These are phyloP conservation scores for Leptatherina wallacei DNA, from an alignment of 2,797 vertebrate species.

Conservation along the genomic window DNA sequence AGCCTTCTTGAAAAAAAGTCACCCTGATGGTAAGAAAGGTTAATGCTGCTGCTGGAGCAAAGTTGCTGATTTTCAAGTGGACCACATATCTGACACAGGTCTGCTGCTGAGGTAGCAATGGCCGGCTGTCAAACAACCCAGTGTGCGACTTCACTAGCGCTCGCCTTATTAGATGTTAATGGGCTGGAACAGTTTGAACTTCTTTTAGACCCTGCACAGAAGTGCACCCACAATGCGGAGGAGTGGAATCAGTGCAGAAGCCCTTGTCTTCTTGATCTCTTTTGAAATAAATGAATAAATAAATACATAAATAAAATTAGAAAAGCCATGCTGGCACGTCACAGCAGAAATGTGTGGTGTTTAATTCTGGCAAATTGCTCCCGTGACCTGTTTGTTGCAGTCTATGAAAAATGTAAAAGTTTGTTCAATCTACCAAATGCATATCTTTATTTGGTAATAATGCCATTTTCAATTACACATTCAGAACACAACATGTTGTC, in stretches of 20 bases:
- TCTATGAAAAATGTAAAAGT: not conserved
- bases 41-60: slow-evolving; percentile 66
- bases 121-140: slow-evolving; percentile 42
- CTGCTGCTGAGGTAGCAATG: slow-evolving; percentile 57
- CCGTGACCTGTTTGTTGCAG: not conserved
- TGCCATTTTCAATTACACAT: slow-evolving; percentile 12
- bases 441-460: slow-evolving; percentile 44
- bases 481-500: not conserved
- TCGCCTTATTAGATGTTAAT: slow-evolving; percentile 43
- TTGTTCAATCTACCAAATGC: slow-evolving; percentile 49
- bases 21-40: slow-evolving; percentile 71
- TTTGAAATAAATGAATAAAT: slow-evolving; percentile 40
- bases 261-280: slow-evolving; percentile 34
- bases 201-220: slow-evolving; percentile 13
- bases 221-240: slow-evolving; percentile 15
- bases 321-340: slow-evolving; percentile 47
- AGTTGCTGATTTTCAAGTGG: slow-evolving; percentile 68
- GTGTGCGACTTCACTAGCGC: slow-evolving; percentile 27
- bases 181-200: slow-evolving; percentile 36
- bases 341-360: slow-evolving; percentile 34
- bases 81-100: slow-evolving; percentile 43
- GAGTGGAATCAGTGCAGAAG: slow-evolving; percentile 10
- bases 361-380: slow-evolving; percentile 51
- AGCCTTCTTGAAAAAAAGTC: slow-evolving; percentile 49
- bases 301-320: slow-evolving; percentile 41